Base-by-base conservation (phyloP, 2,797 vertebrate genomes). In the Alcedo quadribrachys region DNA sequence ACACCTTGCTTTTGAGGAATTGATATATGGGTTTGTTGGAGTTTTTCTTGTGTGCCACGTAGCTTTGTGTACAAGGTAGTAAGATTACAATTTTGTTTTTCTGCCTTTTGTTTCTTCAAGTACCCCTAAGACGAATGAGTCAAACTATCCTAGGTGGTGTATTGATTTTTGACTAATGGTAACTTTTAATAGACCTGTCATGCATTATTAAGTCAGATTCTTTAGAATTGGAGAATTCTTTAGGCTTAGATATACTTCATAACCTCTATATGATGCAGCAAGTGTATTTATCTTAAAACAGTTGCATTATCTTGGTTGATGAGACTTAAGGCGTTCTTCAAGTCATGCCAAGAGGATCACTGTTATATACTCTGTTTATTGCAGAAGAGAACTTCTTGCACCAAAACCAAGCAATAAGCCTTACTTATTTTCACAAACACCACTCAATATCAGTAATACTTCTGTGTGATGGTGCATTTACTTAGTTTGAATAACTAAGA, bases 131-230 rank as follows among this genome's bases (percentile, higher is more conserved):
- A 50, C 7, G 12, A 60, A 37, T 40, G 11, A 51, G 40, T 67
- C 32, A 70, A 70, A 43, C 22, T 54, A 53, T 40, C 18, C 37
- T 71, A 58, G 21, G 50, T 75, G 43, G 30, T 48, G 27, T 92
- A 93, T 92, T 95, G 91, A 89, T 96, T 94, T 96, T 87, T 62
- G 51, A 83, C 82, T 95, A 85, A 91, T 68, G 69, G 66, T 66
- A 91, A 81, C 85, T 94, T 94, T 85, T 92, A 91, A 91, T 89
- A 80, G 90, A 80, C 77, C 91, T 94, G 85, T 89, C 89, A 75
- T 60, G 80, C 62, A 81, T 46, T 92, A 87, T 91, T 73, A 92
- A 87, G 37, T 91, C 82, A 78, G 58, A 78, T 87, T 89, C 93
- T 92, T 80, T 35, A 71, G 69, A 80, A 73, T 77, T 35, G 68